Evolutionary conservation across 1,140 invertebrate genomes (phyloP).

Genomic region (Uloborus diversus): DNA sequence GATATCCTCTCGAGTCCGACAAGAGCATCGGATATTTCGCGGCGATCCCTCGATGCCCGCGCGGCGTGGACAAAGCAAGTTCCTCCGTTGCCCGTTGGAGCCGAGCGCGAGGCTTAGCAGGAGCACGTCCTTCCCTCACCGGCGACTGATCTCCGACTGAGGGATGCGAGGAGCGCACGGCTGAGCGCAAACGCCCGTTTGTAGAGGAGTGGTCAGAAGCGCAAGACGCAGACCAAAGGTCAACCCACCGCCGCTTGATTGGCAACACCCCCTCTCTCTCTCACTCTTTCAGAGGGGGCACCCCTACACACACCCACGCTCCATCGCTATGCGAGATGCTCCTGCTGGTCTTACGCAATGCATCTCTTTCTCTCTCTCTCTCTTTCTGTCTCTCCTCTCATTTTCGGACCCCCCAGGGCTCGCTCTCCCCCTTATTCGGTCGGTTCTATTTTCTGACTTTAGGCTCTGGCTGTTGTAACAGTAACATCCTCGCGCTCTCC

Average conservation of each 20-base stretch:
- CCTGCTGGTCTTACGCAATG: conserved; percentile 41
- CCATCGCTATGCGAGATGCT: conserved; percentile 16
- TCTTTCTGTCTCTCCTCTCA: background rate
- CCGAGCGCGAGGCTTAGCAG: background rate
- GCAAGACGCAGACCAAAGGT: conserved; percentile 54
- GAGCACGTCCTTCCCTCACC: background rate
- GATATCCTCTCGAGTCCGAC: too few species aligned
- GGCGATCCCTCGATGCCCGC: background rate
- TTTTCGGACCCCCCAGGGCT: too few species aligned
- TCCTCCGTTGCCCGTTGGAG: conserved; percentile 1
- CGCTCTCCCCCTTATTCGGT: conserved; percentile 1
- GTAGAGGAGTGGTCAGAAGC: conserved; percentile 54
- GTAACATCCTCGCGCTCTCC: conserved; percentile 31
- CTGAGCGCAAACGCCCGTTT: conserved; percentile 6
- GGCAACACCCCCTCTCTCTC: conserved; percentile 36
- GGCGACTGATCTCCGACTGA: background rate
- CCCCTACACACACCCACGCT: background rate
- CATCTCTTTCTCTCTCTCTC: background rate
- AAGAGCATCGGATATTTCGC: too few species aligned
- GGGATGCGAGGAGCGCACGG: background rate
- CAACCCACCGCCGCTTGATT: conserved; percentile 55
- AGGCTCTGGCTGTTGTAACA: conserved; percentile 13
- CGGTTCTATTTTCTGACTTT: conserved; percentile 40
- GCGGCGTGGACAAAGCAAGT: conserved; percentile 1
- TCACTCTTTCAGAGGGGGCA: background rate